Evolutionary conservation across 2,888 invertebrate genomes (phyloP), one percentile per base, ranked within the genome.

Genomic region (Ditylenchus weischeri): DNA sequence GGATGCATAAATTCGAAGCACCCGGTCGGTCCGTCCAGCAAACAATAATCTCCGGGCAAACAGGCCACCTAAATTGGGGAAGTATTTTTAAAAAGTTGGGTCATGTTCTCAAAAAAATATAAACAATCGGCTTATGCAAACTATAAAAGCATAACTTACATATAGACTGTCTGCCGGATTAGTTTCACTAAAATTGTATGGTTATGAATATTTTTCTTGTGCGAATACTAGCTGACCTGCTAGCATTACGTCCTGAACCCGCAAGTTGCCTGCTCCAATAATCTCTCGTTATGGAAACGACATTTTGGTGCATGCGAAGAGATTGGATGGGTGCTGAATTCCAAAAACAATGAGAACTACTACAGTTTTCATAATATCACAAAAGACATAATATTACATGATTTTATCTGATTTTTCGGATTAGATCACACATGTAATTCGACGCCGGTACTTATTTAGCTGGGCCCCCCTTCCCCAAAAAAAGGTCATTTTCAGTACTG

Each of bases 1-100:
- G 98, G 96, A 87, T 98, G 98, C 58, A 87, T 85, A 84, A 96
- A 98, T 66, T 89, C 90, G 84, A 95, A 96, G 13, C 93, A 86
- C 35, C 88, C 84, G 85, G 90, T 86, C 15, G 90, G 88, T 38
- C 88, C 87, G 11, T 15, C 60, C 38, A 72, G 51, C 18, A 89
- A 88, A 83, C 90, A 90, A 82, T 21, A 54, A 54, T 89, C 90
- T 84, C 92, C 93, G 80, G 90, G 90, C 81, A 93, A 88, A 83
- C 92, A 90, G 49, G 94, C 92, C 49, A 98, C 94, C 87, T 94
- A 98, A 29, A 54, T 54, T 54, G 2, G 54, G 54, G n/a, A 54
- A 11, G 18, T 18, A 21, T 19, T 21, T 18, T 4, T 50, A 6
- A 19, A 50, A 4, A 19, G 5, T 50, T 21, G 18, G 5, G 6